Percentiles rank a stretch among this genome's conserved stretches.
phyloP scores from a whole-genome alignment of 2,113 vertebrate genomes.

The Hystrix cristata region DNA sequence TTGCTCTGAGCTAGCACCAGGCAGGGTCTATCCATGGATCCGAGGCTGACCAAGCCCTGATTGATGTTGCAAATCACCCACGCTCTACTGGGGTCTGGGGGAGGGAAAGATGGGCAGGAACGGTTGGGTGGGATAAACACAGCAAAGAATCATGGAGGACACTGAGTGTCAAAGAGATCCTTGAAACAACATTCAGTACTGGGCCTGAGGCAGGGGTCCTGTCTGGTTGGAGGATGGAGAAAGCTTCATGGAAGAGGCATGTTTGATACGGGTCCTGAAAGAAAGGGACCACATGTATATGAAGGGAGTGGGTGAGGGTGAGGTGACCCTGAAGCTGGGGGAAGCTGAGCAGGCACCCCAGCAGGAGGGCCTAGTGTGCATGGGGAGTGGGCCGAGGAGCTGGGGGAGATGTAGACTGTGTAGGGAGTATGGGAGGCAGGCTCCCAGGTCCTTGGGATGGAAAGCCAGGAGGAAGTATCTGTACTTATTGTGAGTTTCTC shows the following conservation, averaged over 20 bases:
- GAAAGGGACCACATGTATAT: not conserved
- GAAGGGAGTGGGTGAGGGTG: not conserved
- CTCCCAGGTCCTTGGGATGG: not conserved
- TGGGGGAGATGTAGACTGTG: accelerated
- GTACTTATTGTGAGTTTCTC: not conserved
- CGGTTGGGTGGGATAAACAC: not conserved
- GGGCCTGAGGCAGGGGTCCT: not conserved
- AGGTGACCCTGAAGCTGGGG: not conserved
- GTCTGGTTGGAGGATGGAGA: not conserved
- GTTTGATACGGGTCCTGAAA: not conserved
- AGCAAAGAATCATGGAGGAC: not conserved
- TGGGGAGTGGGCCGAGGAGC: not conserved
- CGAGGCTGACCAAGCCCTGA: not conserved
- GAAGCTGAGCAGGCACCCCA: not conserved
- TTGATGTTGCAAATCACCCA: not conserved
- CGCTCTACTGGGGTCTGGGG: not conserved
- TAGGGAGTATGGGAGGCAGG: not conserved
- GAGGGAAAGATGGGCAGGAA: no score
- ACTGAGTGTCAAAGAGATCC: not conserved
- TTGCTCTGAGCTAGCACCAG: not conserved
- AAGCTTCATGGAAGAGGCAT: not conserved
- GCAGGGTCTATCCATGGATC: not conserved
- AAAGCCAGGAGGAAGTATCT: not conserved
- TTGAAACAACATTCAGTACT: not conserved
- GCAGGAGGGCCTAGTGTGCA: not conserved